phyloP scores from a whole-genome alignment of 2,113 vertebrate species.

The Bos javanicus region DNA sequence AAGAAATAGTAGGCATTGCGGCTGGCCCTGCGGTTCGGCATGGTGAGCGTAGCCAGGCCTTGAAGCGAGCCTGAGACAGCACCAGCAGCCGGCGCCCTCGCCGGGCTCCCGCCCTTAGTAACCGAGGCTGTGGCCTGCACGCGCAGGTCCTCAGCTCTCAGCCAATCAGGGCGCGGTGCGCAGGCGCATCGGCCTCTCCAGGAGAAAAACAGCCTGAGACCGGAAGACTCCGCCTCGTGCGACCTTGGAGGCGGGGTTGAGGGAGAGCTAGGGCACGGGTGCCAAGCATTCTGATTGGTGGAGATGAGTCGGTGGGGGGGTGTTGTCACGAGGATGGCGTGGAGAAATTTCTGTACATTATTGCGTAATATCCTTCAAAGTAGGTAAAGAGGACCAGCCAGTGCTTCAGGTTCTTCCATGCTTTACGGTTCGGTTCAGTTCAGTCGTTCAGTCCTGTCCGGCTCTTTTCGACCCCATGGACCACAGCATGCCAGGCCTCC shows the following conservation, averaged over 20 bases:
- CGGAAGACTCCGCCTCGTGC: neutral
- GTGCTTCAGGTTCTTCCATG: accelerated
- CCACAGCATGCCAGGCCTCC: neutral
- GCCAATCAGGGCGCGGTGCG: slow-evolving; percentile 51
- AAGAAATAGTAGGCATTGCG: slow-evolving; percentile 72
- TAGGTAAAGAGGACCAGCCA: accelerated
- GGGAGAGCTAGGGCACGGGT: accelerated
- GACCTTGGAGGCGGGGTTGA: accelerated
- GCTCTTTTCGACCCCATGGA: neutral
- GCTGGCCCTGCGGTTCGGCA: slow-evolving; percentile 69
- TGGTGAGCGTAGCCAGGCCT: neutral
- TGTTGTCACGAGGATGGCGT: neutral
- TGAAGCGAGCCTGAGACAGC: accelerated
- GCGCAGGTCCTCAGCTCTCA: neutral
- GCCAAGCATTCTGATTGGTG: slow-evolving; percentile 34
- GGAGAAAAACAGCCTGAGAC: neutral
- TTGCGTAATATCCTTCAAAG: neutral
- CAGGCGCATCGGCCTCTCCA: neutral
- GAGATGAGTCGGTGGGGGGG: neutral
- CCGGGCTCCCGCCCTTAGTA: slow-evolving; percentile 58
- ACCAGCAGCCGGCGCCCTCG: neutral
- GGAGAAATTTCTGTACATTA: neutral
- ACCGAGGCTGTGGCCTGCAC: neutral
- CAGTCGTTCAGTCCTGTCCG: neutral
- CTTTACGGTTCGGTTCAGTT: neutral